Evolutionary conservation across 2,888 invertebrate genomes (phyloP).

Genomic region (Quadriops clusia): DNA sequence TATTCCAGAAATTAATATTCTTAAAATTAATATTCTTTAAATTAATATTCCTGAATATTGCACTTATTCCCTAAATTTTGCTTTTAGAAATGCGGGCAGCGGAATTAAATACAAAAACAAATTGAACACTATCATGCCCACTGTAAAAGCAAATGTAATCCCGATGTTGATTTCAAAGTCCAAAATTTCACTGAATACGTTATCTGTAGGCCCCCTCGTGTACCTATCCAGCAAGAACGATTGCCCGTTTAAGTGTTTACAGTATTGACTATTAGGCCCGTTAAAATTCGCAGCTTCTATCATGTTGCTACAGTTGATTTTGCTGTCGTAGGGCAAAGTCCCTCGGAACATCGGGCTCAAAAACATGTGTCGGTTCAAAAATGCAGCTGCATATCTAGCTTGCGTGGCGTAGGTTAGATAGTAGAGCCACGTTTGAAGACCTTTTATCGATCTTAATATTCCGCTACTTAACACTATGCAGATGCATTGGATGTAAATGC

Average conservation of each 20-base stretch:
- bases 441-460: constrained; percentile 65
- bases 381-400: constrained; percentile 66
- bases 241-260: constrained; percentile 58
- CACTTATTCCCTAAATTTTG: constrained; percentile 69
- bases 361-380: constrained; percentile 62
- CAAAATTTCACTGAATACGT: constrained; percentile 46
- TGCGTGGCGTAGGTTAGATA: constrained; percentile 70
- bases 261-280: constrained; percentile 42
- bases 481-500: constrained; percentile 64
- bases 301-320: constrained; percentile 45
- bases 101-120: constrained; percentile 77
- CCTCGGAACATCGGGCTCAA: constrained; percentile 42
- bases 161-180: constrained; percentile 69
- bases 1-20: constrained; percentile 1
- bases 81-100: constrained; percentile 69
- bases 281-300: constrained; percentile 42
- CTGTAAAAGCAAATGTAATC: constrained; percentile 69
- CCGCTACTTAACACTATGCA: constrained; percentile 63
- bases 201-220: constrained; percentile 44
- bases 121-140: constrained; percentile 71
- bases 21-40: constrained; percentile 2
- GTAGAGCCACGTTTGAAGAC: constrained; percentile 70
- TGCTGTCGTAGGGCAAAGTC: constrained; percentile 35
- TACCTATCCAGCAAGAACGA: constrained; percentile 63
- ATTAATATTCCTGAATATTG: constrained; percentile 5